Evolutionary conservation across 2,797 vertebrate genomes (phyloP).

Genomic region (Brachyrhaphis roseni): DNA sequence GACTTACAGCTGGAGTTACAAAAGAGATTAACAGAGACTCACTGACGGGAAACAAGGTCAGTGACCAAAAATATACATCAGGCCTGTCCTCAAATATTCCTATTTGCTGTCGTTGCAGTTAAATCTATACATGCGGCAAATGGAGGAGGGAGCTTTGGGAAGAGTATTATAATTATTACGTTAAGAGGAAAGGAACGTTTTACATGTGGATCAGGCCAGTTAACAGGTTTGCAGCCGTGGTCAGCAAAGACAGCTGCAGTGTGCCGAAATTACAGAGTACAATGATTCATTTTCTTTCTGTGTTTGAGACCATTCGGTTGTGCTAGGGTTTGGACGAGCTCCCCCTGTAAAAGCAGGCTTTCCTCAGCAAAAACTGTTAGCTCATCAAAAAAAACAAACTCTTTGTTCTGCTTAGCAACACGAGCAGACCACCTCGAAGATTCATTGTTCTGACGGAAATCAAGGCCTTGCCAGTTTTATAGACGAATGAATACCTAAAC

Average conservation of each 20-base stretch:
- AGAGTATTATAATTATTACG: constrained; percentile 77
- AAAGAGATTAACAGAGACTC: constrained; percentile 68
- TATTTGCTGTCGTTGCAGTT: constrained; percentile 70
- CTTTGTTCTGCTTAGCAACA: constrained; percentile 60
- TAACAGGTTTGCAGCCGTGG: constrained; percentile 77
- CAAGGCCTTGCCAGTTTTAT: not conserved
- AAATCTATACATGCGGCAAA: constrained; percentile 69
- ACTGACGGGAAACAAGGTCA: constrained; percentile 73
- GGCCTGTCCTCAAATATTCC: constrained; percentile 65
- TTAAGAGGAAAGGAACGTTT: constrained; percentile 75
- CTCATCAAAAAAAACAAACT: constrained; percentile 60
- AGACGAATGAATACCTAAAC: constrained; percentile 13
- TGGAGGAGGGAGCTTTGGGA: constrained; percentile 65
- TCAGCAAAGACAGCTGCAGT: constrained; percentile 74
- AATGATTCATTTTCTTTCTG: constrained; percentile 67
- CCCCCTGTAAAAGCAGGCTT: constrained; percentile 55
- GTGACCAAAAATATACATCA: constrained; percentile 70
- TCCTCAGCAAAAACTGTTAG: constrained; percentile 60
- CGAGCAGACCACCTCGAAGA: constrained; percentile 55
- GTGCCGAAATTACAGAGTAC: constrained; percentile 77
- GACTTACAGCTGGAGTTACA: constrained; percentile 63
- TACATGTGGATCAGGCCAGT: constrained; percentile 76
- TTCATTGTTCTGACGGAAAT: constrained; percentile 39
- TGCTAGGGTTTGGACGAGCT: constrained; percentile 32
- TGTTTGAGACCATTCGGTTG: constrained; percentile 65